Percentiles rank a stretch among this genome's conserved stretches.
phyloP scores from a whole-genome alignment of 2,113 vertebrate species.

The Hyperopisus bebe region DNA sequence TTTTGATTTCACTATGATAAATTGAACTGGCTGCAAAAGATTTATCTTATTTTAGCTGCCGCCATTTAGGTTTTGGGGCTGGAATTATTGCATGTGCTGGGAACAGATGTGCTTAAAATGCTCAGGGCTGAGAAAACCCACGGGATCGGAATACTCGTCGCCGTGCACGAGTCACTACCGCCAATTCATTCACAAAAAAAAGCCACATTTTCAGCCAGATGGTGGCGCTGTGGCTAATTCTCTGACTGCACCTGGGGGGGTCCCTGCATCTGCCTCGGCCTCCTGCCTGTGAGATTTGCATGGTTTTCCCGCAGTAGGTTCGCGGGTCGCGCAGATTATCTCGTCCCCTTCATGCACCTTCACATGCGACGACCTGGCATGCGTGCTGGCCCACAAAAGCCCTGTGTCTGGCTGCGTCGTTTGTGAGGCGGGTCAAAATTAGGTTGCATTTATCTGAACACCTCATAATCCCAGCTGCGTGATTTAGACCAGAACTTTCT shows the following conservation, averaged over 20 bases:
- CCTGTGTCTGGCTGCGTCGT: not conserved
- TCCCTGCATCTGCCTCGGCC: not conserved
- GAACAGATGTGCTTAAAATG: not conserved
- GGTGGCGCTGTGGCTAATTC: not conserved
- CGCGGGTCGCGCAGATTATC: not conserved
- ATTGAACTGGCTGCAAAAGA: not conserved
- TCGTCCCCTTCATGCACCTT: not conserved
- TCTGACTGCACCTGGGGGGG: no score
- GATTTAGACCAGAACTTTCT: not conserved
- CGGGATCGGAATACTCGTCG: not conserved
- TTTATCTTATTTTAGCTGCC: not conserved
- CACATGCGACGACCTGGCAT: not conserved
- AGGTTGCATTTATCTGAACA: slow-evolving; percentile 9
- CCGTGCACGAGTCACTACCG: not conserved
- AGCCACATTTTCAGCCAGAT: not conserved
- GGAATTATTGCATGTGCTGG: not conserved
- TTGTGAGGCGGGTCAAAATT: not conserved
- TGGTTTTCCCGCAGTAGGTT: not conserved
- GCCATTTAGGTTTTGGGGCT: not conserved
- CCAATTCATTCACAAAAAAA: not conserved
- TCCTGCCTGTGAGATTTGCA: not conserved
- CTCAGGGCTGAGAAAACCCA: not conserved
- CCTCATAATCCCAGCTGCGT: slow-evolving; percentile 13
- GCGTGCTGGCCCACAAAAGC: not conserved
- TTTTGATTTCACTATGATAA: not conserved